Percentiles rank a stretch among this genome's conserved stretches.
These are phyloP conservation scores for Oophaga sylvatica DNA, from an alignment of 2,797 vertebrate species.

Conservation along the genomic window DNA sequence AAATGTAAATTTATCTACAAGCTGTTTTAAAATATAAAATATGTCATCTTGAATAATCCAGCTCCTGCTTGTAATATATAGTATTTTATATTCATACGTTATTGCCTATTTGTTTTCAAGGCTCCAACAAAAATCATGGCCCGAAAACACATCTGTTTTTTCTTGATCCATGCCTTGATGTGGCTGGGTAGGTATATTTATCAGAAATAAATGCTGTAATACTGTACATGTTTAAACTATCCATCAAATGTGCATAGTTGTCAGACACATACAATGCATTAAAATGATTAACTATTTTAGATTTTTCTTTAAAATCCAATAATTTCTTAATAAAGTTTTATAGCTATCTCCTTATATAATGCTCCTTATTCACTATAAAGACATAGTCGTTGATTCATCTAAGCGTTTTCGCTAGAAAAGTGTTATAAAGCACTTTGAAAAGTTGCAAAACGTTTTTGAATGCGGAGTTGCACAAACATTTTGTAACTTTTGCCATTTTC, in stretches of 20 bases:
- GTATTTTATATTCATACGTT: not conserved
- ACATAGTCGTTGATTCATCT: too few relatives aligned
- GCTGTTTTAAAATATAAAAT: not conserved
- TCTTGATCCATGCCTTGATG: not conserved
- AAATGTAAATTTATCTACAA: not conserved
- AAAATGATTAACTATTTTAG: not conserved
- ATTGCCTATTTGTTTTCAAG: conserved; percentile 14
- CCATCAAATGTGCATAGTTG: not conserved
- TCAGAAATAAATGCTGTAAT: not conserved
- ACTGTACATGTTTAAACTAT: not conserved
- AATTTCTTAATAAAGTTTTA: too few relatives aligned
- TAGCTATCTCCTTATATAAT: too few relatives aligned
- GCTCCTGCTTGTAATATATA: not conserved
- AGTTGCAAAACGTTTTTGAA: too few relatives aligned
- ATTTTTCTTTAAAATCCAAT: too few relatives aligned
- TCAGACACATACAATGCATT: not conserved
- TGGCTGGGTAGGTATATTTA: conserved; percentile 8
- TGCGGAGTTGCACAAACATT: too few relatives aligned
- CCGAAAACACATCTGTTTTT: not conserved
- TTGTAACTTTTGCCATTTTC: too few relatives aligned
- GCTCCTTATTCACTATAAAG: too few relatives aligned
- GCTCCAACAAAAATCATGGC: conserved; percentile 5
- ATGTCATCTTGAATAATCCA: not conserved
- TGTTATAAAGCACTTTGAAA: too few relatives aligned
- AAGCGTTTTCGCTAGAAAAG: too few relatives aligned